Evolutionary conservation across 1,140 invertebrate genomes (phyloP).

Genomic region (Anadara kagoshimensis): DNA sequence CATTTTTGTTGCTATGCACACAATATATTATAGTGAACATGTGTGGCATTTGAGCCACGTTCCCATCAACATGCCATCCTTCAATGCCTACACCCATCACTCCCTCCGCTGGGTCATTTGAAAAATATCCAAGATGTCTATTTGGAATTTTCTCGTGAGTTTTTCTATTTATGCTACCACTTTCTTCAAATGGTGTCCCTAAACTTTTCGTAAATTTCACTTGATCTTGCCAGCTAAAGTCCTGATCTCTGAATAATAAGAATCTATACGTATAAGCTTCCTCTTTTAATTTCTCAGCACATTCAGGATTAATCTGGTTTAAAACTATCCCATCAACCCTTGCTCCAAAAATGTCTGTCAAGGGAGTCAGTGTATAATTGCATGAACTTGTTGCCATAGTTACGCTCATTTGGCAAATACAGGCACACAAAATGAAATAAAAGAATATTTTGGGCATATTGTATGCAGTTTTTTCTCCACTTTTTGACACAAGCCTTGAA

Average conservation of each 20-base stretch:
- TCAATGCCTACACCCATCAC: slow-evolving; percentile 31
- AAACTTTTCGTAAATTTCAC: slow-evolving; percentile 27
- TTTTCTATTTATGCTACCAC: slow-evolving; percentile 26
- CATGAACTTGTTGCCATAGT: slow-evolving; percentile 1
- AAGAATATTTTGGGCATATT: too few relatives aligned
- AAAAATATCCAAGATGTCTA: slow-evolving; percentile 31
- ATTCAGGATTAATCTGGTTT: slow-evolving; percentile 10
- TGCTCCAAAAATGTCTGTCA: slow-evolving; percentile 36
- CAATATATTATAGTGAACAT: slow-evolving; percentile 43
- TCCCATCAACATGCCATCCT: slow-evolving; percentile 45
- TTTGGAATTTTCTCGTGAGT: slow-evolving; percentile 36
- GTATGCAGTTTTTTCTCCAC: too few relatives aligned
- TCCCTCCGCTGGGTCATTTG: slow-evolving; percentile 34
- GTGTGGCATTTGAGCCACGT: slow-evolving; percentile 29
- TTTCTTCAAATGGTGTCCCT: slow-evolving; percentile 32
- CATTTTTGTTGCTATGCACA: slow-evolving; percentile 25
- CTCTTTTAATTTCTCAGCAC: slow-evolving; percentile 25
- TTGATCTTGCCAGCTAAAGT: slow-evolving; percentile 36
- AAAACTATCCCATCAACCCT: slow-evolving; percentile 27
- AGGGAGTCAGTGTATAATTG: slow-evolving; percentile 19
- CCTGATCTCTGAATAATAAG: slow-evolving; percentile 35
- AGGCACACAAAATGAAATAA: too few relatives aligned
- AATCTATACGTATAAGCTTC: slow-evolving; percentile 43
- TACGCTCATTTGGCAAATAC: too few relatives aligned
- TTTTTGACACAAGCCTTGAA: too few relatives aligned